Evolutionary conservation across 2,113 vertebrate genomes (phyloP), one percentile per base, ranked within the genome.

Genomic region (Tyto alba): DNA sequence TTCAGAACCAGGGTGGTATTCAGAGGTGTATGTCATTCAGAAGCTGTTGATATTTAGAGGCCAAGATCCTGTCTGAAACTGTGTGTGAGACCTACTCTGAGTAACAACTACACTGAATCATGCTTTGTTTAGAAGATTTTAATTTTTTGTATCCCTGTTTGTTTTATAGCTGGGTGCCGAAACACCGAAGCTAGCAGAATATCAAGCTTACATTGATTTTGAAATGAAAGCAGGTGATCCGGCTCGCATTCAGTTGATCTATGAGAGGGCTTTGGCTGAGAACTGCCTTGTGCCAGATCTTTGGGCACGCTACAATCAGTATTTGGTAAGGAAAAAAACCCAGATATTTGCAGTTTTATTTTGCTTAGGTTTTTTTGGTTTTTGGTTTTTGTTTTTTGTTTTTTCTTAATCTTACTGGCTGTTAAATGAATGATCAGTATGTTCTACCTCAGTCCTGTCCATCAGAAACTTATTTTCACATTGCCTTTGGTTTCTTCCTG

Each of bases 251-350:
- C 99, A 99, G 98, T 95, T 99, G 40, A 98, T 98, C 88, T 99
- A 99, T 17, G 99, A 99, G 97, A 98, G 99, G 11, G 98, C 99
- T 47, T 95, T 99, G 96, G 99, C 98, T 4, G 99, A 99, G 96
- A 99, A 99, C 98, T 99, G 99, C 97, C 98, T 99, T 8, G 99
- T 99, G 52, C 99, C 99, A 23, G 99, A 99, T 96, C 98, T 99
- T 75, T 99, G 99, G 99, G 98, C 98, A 18, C 99, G 98, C 85
- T 99, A 98, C 97, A 99, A 98, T 73, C 98, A 97, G 25, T 99
- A 99, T 92, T 98, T 99, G 97, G 99, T 99, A 98, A 99, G 99
- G 96, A 56, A 60, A 41, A 16, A 15, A 52, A 45, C 2, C 16
- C 8, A 4, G 7, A 5, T 52, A 5, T 32, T 52, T 43, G 30